Evolutionary conservation across 2,113 vertebrate genomes (phyloP).

Genomic region (Genyomyrus donnyi): DNA sequence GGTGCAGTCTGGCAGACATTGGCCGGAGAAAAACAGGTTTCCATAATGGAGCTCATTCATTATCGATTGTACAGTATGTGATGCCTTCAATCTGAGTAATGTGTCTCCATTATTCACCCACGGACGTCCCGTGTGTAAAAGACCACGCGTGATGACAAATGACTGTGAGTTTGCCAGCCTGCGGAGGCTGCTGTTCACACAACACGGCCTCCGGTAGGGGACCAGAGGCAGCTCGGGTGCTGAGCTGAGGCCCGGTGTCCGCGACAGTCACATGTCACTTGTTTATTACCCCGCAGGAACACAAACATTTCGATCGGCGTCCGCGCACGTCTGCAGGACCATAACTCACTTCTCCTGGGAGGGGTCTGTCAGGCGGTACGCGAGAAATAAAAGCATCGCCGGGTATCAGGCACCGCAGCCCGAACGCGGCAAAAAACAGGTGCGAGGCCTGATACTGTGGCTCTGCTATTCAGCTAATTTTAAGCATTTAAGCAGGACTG

Average conservation of each 20-base stretch:
- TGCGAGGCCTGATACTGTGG: slow-evolving; percentile 45
- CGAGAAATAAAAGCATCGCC: slow-evolving; percentile 45
- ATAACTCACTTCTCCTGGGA: slow-evolving; percentile 12
- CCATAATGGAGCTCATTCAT: slow-evolving; percentile 1
- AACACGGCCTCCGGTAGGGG: background rate
- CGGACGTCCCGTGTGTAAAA: background rate
- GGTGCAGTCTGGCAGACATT: background rate
- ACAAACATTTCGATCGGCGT: background rate
- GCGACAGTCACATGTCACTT: background rate
- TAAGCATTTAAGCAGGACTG: slow-evolving; percentile 57
- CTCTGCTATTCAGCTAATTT: slow-evolving; percentile 39
- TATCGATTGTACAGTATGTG: background rate
- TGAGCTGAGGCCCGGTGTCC: background rate
- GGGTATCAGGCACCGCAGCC: slow-evolving; percentile 18
- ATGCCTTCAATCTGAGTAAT: background rate
- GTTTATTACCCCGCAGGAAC: background rate
- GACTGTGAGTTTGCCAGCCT: background rate
- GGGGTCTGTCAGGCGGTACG: background rate
- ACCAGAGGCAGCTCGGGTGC: background rate
- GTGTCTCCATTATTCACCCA: slow-evolving; percentile 1
- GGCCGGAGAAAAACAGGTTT: background rate
- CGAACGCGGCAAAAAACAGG: slow-evolving; percentile 57
- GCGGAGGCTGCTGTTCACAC: background rate
- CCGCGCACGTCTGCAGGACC: background rate
- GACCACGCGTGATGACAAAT: slow-evolving; percentile 6